These are phyloP conservation scores for Gambelia wislizenii DNA, from an alignment of 2,797 vertebrate genomes.

Conservation along the genomic window DNA sequence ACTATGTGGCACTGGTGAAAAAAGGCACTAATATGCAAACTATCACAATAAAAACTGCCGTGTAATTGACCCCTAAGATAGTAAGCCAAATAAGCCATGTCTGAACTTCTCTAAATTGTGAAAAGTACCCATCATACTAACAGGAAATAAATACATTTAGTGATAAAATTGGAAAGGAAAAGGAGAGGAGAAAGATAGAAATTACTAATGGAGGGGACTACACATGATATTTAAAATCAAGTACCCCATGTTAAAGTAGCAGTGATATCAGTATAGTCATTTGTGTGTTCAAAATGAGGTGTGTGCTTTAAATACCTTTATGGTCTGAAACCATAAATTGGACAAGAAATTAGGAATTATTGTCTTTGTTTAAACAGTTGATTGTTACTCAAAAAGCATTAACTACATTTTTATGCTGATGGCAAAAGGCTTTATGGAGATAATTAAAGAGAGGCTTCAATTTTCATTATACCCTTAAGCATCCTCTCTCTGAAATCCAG, in stretches of 20 bases:
- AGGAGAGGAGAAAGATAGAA: background rate
- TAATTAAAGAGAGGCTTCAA: constrained; percentile 77
- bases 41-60: too few relatives aligned
- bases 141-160: background rate
- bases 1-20: too few relatives aligned
- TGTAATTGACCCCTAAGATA: too few relatives aligned
- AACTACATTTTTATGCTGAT: constrained; percentile 64
- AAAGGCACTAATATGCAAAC: too few relatives aligned
- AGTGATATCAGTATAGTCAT: background rate
- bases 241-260: background rate
- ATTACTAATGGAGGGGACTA: background rate
- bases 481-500: constrained; percentile 61
- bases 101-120: background rate
- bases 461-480: constrained; percentile 74
- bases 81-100: background rate
- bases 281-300: background rate
- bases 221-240: background rate
- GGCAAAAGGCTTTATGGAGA: constrained; percentile 68
- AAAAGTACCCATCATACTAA: background rate
- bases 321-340: constrained; percentile 49
- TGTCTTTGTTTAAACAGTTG: constrained; percentile 59
- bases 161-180: background rate
- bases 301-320: constrained; percentile 21
- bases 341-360: constrained; percentile 25
- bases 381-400: constrained; percentile 61